phyloP scores from a whole-genome alignment of 2,888 invertebrate species.

The Coremacera marginata region DNA sequence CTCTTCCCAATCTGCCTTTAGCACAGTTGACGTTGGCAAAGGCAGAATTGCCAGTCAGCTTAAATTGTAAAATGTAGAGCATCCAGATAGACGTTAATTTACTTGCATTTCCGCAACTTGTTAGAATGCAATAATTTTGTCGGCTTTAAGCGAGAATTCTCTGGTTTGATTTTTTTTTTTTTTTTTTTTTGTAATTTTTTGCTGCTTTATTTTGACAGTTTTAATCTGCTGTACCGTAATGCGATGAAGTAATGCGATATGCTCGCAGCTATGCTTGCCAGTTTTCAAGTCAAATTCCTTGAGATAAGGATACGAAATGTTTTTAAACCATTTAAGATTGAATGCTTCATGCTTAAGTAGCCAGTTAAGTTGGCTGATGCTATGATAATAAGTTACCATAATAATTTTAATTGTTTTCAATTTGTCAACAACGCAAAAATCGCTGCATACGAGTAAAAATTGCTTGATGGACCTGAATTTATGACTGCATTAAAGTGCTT shows the following conservation, averaged over 20 bases:
- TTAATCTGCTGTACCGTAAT: slow-evolving; percentile 21
- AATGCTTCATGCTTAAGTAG: not conserved
- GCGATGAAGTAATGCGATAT: not conserved
- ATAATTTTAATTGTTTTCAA: not conserved
- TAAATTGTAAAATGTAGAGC: slow-evolving; percentile 16
- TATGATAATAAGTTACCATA: not conserved
- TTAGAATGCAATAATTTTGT: slow-evolving; percentile 23
- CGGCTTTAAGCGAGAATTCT: not conserved
- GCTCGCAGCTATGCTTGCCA: not conserved
- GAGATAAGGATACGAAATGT: not conserved
- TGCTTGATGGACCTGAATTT: slow-evolving; percentile 9
- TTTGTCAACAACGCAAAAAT: not conserved
- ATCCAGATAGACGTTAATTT: not conserved
- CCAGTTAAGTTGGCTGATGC: not conserved
- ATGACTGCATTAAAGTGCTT: slow-evolving; percentile 15
- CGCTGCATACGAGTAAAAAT: not conserved
- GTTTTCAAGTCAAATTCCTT: not conserved
- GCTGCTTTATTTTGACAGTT: slow-evolving; percentile 15
- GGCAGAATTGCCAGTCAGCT: not conserved
- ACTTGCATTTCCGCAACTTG: slow-evolving; percentile 26
- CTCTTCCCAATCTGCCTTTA: too few relatives aligned
- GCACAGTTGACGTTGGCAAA: not conserved
- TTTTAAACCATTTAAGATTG: not conserved
- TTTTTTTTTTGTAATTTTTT: too few relatives aligned
- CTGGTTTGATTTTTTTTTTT: too few relatives aligned